These are phyloP conservation scores for Trogon melanurus DNA, from an alignment of 2,113 vertebrate genomes.

Conservation along the genomic window DNA sequence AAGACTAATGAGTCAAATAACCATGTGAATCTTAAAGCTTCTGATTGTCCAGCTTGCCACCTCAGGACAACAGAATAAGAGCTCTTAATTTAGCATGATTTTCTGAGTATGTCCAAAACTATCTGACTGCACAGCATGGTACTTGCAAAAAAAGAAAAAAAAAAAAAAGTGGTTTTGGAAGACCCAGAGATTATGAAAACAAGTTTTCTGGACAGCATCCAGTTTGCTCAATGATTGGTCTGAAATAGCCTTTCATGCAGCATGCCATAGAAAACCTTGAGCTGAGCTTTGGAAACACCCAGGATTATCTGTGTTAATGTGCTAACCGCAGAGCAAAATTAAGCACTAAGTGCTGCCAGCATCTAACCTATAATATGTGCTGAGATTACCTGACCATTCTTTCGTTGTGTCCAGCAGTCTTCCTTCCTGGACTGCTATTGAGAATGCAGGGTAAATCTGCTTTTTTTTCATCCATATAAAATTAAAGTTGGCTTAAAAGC, in stretches of 20 bases:
- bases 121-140: neutral
- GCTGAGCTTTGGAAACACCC: neutral
- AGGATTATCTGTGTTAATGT: neutral
- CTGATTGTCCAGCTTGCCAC: neutral
- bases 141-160: neutral
- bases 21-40: neutral
- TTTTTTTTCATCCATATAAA: neutral
- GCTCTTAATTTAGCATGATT: neutral
- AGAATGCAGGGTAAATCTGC: neutral
- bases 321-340: neutral
- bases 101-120: neutral
- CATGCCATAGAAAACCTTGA: neutral
- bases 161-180: neutral
- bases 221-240: neutral
- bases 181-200: neutral
- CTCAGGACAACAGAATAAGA: neutral
- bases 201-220: neutral
- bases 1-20: neutral
- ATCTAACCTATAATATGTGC: neutral
- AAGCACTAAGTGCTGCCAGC: neutral
- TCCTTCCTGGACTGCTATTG: neutral
- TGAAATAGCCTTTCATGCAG: neutral
- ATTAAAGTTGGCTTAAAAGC: neutral
- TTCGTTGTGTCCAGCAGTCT: neutral
- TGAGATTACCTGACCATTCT: neutral